Evolutionary conservation across 2,113 vertebrate genomes (phyloP), one percentile per base, ranked within the genome.

Genomic region (Chloebia gouldiae): DNA sequence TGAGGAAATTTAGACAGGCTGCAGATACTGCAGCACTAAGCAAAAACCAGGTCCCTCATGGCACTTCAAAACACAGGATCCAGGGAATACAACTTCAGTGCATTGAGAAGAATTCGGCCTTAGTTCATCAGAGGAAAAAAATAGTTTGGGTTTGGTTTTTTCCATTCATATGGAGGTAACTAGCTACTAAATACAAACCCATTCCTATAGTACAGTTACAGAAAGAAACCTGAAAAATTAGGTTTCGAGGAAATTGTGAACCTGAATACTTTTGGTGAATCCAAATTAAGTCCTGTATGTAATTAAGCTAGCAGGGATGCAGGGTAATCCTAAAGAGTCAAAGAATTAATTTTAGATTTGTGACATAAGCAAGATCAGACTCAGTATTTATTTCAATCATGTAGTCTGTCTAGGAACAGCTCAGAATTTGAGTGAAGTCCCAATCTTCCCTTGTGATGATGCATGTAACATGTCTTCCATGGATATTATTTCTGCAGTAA

Each of bases 271-370:
- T 87, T 6, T 1, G 2, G 15, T 65, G 75, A 65, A 80, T 57
- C 53, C 31, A 78, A 72, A 53, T 73, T 54, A 81, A 80, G 33
- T 86, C 24, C 9, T 71, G 40, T 35, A 4, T 53, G 56, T 88
- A 90, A 81, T 75, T 66, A 83, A 94, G 25, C 27, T 24, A 64
- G 64, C n/a, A 47, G 64, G 40, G n/a, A 53, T 59, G 27, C 75
- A 88, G 51, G 20, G 11, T 75, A 83, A 78, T 81, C 81, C 39
- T 60, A 6, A 66, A 90, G 35, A 78, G 68, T 59, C 76, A 86
- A 69, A 45, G 11, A 93, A 94, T 92, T 93, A 63, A 81, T 83
- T 92, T 88, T 53, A 81, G 51, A 75, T 81, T 88, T 75, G 51
- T 77, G 64, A 31, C 31, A 80, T 30, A 56, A 73, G 85, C 51